Evolutionary conservation across 2,888 invertebrate species (phyloP), one percentile per base, ranked within the genome.

Genomic region (Dermolepida albohirtum): DNA sequence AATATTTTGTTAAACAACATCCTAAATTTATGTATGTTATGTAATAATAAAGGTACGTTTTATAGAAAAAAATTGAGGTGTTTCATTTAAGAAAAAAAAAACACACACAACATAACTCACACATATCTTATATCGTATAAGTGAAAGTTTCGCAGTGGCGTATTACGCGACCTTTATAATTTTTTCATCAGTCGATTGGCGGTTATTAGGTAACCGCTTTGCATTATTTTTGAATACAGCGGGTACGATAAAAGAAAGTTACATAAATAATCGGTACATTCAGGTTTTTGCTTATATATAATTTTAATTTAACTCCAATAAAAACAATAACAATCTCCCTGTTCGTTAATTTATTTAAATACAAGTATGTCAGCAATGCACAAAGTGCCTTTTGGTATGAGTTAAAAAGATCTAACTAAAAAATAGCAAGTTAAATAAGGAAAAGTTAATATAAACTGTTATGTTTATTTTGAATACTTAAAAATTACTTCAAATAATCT

Each of bases 11-110:
- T 62, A 62, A 29, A 57, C 62, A 62, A 67, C 59, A 51, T 51
- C 68, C 54, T 52, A 54, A 65, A 65, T 54, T 64, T 65, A 49
- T 44, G 44, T 49, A 65, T 54, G 47, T 68, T 68, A 67, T 63
- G 44, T 67, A 68, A 68, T 64, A 63, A 68, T 62, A 62, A 67
- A 44, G 17, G 34, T 59, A 64, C 29, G 63, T 64, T 64, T 68
- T 68, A 49, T 68, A 67, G 51, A 47, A 34, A 34, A 64, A 67
- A 64, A 63, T 8, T 16, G 40, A 49, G 40, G 67, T 39, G 44
- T 62, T 67, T 67, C 27, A 63, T 67, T 67, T 43, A 44, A 34
- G 34, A 8, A 1, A 44, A 57, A 49, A 34, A 52, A 49, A 54
- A 44, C 41, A 22, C 29, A 41, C 44, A 49, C 12, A 43, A 40